A percentile compares a stretch with the other conserved stretches of the same genome.
These are phyloP conservation scores for Archips crataeganus DNA, from an alignment of 2,888 invertebrate species.

Conservation along the genomic window DNA sequence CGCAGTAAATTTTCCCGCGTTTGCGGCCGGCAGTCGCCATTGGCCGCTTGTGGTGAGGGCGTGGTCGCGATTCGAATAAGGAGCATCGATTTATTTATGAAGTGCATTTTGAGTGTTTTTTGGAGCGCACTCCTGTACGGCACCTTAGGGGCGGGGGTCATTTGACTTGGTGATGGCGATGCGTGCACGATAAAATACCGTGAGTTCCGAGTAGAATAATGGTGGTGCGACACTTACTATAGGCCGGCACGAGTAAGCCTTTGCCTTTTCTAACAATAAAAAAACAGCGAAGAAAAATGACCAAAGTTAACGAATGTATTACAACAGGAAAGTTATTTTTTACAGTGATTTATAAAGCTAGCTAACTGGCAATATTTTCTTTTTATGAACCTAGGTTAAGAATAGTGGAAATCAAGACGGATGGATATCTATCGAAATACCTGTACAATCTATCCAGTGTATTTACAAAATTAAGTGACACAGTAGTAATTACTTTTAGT, in stretches of 20 bases:
- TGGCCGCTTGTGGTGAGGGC: slow-evolving; percentile 68
- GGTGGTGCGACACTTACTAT: slow-evolving; percentile 18
- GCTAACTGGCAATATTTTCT: background rate
- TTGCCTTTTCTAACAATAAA: slow-evolving; percentile 15
- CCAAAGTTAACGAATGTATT: background rate
- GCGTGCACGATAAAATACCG: slow-evolving; percentile 49
- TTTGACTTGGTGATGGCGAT: slow-evolving; percentile 66
- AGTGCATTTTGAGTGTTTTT: slow-evolving; percentile 71
- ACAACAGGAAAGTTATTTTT: background rate
- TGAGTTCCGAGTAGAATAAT: slow-evolving; percentile 31
- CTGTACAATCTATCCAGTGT: too few species aligned
- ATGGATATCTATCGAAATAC: too few species aligned
- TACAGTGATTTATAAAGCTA: background rate
- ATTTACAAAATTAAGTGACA: too few species aligned
- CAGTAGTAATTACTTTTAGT: too few species aligned
- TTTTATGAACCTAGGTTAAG: background rate
- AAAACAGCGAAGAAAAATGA: background rate
- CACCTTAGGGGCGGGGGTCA: slow-evolving; percentile 60
- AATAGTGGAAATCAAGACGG: background rate
- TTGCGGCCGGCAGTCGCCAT: slow-evolving; percentile 59
- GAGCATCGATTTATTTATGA: slow-evolving; percentile 80
- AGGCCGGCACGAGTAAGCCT: slow-evolving; percentile 29
- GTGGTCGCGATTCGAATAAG: slow-evolving; percentile 71
- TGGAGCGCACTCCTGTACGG: slow-evolving; percentile 54
- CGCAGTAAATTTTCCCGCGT: slow-evolving; percentile 78